Percentiles rank a stretch among this genome's conserved stretches.
These are phyloP conservation scores for Orestias chungarensis DNA, from an alignment of 2,797 vertebrate species.

Conservation along the genomic window DNA sequence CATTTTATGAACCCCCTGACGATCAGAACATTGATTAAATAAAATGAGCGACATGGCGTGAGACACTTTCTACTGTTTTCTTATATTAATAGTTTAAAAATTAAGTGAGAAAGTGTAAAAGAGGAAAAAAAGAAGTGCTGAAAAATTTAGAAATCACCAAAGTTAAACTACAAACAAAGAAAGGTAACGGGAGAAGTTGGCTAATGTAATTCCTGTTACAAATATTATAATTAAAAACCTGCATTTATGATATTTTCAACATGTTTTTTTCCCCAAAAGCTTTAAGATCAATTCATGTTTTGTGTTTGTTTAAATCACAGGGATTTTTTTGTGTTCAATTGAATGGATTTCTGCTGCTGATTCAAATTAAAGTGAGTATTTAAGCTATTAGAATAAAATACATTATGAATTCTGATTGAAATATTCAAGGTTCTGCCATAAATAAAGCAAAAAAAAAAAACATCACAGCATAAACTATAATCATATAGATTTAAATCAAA, in stretches of 20 bases:
- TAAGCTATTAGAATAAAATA: neutral
- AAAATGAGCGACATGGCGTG: neutral
- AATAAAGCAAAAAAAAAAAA: neutral
- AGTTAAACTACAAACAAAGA: neutral
- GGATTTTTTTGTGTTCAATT: neutral
- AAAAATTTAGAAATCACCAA: neutral
- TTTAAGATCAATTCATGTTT: neutral
- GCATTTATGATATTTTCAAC: no score
- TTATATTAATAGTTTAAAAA: neutral
- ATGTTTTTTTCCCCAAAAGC: no score
- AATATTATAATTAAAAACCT: neutral
- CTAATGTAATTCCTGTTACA: neutral
- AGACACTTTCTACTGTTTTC: neutral
- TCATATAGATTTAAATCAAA: no score
- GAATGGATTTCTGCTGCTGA: neutral
- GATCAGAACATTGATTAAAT: constrained; percentile 5
- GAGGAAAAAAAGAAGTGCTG: no score
- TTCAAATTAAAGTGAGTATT: neutral
- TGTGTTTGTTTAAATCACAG: neutral
- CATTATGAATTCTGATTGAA: neutral
- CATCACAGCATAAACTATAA: neutral
- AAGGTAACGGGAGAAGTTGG: neutral
- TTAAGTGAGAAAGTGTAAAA: neutral
- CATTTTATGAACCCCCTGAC: neutral
- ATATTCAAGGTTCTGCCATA: neutral